Evolutionary conservation across 2,797 vertebrate species (phyloP), one percentile per base, ranked within the genome.

Genomic region (Propithecus deckenii): DNA sequence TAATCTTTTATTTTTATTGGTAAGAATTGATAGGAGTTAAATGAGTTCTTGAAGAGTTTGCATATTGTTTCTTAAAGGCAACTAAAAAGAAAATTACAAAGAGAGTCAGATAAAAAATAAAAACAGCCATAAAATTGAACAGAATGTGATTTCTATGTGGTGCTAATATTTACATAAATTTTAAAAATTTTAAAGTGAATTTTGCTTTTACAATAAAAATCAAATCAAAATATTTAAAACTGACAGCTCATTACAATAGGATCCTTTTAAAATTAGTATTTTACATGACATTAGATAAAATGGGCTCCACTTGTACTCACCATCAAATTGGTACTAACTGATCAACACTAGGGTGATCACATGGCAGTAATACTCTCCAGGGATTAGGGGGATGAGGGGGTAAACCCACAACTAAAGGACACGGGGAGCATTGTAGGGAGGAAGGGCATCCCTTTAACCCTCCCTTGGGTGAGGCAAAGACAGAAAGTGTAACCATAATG

Each of bases 1-100:
- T 83, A 83, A 95, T 95, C 74, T 94, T 91, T 93, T 41, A 96
- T 81, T 97, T 88, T 86, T 89, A 86, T 84, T 95, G 41, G 46
- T 79, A 95, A 91, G 28, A 93, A 95, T 30, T 95, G 71, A 93
- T 67, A 96, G 57, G 20, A 89, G 48, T 92, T 93, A 86, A 86
- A 83, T 93, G 76, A 96, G 35, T 84, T 91, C 50, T 87, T 59
- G 4, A 81, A 91, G 55, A 87, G n/a, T 86, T 95, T 57, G 76
- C 10, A 69, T 71, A 88, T 59, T 91, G 23, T 81, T 90, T 65
- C 61, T 89, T 86, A 55, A 86, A 83, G 86, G 67, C 74, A 89
- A 85, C 17, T 55, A 10, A 83, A 97, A 96, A 91, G 59, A 89
- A 86, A 91, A 89, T 84, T 76, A 88, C 7, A 78, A 7, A n/a